Evolutionary conservation across 92 coral and sea anemone genomes (phyloP).

Genomic region (Porites cylindrica): DNA sequence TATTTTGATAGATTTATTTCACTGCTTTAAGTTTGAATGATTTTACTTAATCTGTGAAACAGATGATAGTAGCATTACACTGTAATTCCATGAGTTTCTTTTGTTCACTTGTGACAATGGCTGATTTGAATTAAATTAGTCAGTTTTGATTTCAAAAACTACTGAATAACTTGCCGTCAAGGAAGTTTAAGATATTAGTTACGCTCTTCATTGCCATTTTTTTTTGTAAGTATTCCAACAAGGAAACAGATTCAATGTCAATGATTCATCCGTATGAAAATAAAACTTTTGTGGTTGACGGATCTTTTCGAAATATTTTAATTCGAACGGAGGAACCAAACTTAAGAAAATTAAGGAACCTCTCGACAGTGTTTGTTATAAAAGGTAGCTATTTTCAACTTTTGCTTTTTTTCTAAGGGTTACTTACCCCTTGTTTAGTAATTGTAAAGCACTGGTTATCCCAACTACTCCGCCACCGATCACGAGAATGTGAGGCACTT

Average conservation of each 20-base stretch:
- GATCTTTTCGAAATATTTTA: not conserved
- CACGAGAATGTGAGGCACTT: conserved; percentile 13
- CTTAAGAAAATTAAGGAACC: not conserved
- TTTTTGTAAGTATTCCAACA: not conserved
- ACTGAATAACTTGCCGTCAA: not conserved
- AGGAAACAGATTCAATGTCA: too few species aligned
- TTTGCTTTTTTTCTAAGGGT: too few species aligned
- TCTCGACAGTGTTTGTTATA: not conserved
- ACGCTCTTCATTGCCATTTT: not conserved
- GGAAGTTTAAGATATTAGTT: not conserved
- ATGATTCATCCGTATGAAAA: not conserved
- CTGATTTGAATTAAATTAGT: too few species aligned
- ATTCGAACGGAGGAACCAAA: too few species aligned
- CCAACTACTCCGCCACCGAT: conserved; percentile 40
- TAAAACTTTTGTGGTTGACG: too few species aligned
- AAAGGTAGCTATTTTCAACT: too few species aligned
- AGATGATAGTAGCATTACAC: too few species aligned
- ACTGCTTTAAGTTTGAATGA: too few species aligned
- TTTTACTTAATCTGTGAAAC: too few species aligned
- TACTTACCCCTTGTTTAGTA: conserved; percentile 25
- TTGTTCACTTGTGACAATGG: too few species aligned
- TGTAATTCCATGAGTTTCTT: too few species aligned
- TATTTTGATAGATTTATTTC: too few species aligned
- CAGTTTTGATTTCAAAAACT: not conserved
- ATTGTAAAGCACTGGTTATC: conserved; percentile 33